Evolutionary conservation across 92 coral and sea anemone genomes (phyloP), one percentile per base, ranked within the genome.

Genomic region (Isaurus tuberculatus): DNA sequence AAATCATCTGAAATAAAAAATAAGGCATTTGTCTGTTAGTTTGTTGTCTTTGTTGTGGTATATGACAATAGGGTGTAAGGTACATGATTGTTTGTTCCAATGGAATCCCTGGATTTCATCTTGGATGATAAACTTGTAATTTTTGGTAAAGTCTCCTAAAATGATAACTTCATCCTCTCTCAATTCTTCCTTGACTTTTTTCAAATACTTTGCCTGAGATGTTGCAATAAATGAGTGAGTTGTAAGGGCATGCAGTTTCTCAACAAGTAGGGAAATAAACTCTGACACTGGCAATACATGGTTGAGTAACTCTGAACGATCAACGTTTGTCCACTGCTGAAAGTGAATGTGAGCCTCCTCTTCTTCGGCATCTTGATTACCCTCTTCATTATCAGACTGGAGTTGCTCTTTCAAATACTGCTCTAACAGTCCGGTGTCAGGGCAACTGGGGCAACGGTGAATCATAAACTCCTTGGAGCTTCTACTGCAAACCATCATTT

Each of bases 41-140:
- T 84, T 73, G 65, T 58, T 73, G 61, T 83, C 57, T 30, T 83
- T 55, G 40, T 70, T 71, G 70, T 83, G 43, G 73, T 83, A 83
- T 36, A 60, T 16, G 27, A 75, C 88, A 36, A 73, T 43, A 46
- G 81, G 81, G 40, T 84, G 87, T 51, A 83, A 58, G 80, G 87
- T 83, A 55, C 87, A 83, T n/a, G 80, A 49, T 23, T 51, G 65
- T 42, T 82, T 82, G 71, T 83, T 72, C 87, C 87, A 83, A 65
- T 83, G 81, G 49, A 85, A 85, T 48, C 51, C 43, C 65, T 70
- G 77, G 27, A 80, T 49, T 58, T 79, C 84, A 65, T 65, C 85
- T 43, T 66, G 79, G 32, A 81, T 27, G 30, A 83, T 22, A 27
- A 83, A 83, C 29, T 15, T n/a, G 69, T 83, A 83, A 22, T 70